Evolutionary conservation across 1,140 invertebrate species (phyloP).

Genomic region (Drosophila nigromelanica): DNA sequence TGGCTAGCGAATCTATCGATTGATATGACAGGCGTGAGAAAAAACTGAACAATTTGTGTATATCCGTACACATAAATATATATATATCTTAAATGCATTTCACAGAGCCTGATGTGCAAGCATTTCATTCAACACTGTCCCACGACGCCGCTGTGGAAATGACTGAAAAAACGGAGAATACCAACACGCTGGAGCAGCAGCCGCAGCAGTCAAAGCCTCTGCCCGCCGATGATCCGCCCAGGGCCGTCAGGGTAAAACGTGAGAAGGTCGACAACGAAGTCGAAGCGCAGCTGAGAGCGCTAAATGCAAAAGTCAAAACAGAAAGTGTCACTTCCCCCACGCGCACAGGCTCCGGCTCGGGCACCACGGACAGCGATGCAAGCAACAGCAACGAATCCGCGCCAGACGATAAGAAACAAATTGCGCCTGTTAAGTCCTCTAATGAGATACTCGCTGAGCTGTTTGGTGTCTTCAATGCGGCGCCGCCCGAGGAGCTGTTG

Average conservation of each 20-base stretch:
- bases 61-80: conserved; percentile 2
- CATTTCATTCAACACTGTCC: background rate
- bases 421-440: conserved; percentile 87
- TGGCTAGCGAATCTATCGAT: conserved; percentile 25
- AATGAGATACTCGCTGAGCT: conserved; percentile 92
- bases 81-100: conserved; percentile 6
- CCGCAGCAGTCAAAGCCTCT: conserved; percentile 11
- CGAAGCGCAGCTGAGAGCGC: conserved; percentile 56
- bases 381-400: conserved; percentile 43
- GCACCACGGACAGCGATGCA: conserved; percentile 14
- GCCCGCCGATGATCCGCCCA: background rate
- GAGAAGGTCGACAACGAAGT: conserved; percentile 62
- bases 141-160: conserved; percentile 28
- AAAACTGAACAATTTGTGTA: conserved; percentile 29
- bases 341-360: background rate
- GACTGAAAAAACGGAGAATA: conserved; percentile 58
- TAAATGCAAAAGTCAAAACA: conserved; percentile 57
- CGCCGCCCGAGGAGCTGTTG: conserved; percentile 85
- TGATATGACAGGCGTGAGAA: conserved; percentile 36
- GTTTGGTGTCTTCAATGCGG: conserved; percentile 87
- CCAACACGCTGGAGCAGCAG: conserved; percentile 33
- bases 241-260: conserved; percentile 48
- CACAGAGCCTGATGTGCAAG: conserved; percentile 2
- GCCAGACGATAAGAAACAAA: conserved; percentile 81
- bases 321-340: conserved; percentile 17